Percentiles rank a stretch among this genome's conserved stretches.
Conservation (phyloP, 2,113 vertebrate genomes). For the Bubo scandiacus region DNA sequence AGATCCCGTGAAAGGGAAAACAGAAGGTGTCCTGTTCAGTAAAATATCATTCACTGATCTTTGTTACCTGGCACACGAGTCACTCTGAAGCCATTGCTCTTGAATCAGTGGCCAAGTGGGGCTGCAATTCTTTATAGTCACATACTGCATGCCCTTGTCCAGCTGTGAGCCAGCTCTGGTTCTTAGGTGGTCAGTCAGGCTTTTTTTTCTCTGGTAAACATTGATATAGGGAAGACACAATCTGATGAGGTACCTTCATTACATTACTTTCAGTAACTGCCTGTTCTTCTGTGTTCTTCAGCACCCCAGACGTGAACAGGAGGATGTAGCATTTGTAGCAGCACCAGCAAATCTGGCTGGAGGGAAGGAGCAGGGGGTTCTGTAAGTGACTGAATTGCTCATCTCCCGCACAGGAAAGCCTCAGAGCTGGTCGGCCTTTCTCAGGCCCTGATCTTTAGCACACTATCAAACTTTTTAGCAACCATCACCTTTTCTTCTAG, state of each 20-base stretch:
- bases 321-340: not conserved
- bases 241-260: not conserved
- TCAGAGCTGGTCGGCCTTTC: not conserved
- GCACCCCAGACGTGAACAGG: not conserved
- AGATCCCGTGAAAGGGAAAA: not conserved
- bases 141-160: accelerated
- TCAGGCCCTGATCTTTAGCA: not conserved
- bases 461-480: not conserved
- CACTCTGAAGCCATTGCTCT: not conserved
- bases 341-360: not conserved
- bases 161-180: not conserved
- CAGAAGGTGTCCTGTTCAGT: not conserved
- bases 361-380: not conserved
- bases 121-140: not conserved
- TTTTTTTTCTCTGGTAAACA: not conserved
- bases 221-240: not conserved
- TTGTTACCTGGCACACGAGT: not conserved
- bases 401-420: not conserved
- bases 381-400: not conserved
- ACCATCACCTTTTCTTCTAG: not conserved
- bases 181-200: not conserved
- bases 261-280: not conserved
- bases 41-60: not conserved
- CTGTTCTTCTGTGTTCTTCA: not conserved
- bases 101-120: not conserved